Base-by-base conservation (phyloP, 2,888 invertebrate genomes). In the Scelioninae gen. 2 region DNA sequence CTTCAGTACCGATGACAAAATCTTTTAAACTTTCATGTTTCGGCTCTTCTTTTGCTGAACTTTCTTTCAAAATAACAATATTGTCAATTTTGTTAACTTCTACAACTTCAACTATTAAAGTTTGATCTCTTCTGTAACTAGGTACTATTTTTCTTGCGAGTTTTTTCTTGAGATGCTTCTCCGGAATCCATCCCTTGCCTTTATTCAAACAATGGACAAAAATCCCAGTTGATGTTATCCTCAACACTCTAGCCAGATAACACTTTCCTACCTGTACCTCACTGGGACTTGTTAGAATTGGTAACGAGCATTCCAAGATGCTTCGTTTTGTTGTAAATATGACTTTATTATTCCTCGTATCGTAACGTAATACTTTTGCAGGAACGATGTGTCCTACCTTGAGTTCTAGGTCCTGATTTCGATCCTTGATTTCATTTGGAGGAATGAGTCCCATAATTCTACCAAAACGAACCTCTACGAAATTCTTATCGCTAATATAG, bases 291-390 rank as follows among this genome's bases (percentile, higher is more conserved):
- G 81, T 84, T 3, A 94, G 84, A 28, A 90, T 84, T 11, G 88
- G 87, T 1, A 89, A 81, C 0, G 89, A 87, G 0, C 89, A 88
- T 0, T 88, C 83, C 69, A 94, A 83, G 7, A 94, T 88, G 1
- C 91, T 90, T 2, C 89, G 89, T 78, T 93, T 93, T 79, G 92
- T 85, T 0, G 93, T 93, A 15, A 94, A 87, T 53, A 90, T 83
- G 0, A 91, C 84, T 2, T 87, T 86, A 18, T 87, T 87, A 13
- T 85, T 87, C 0, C 82, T 86, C 0, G 79, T 68, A 75, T 89
- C 88, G 2, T 89, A 81, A 0, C 84, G 83, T 28, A 92, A 83
- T 2, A 94, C 91, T 1, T 91, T 89, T 0, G 89, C 92, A 1
- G 86, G 82, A 0, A 92, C 88, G 10, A 88, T 75, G 45, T 91